phyloP scores from a whole-genome alignment of 2,888 invertebrate species.

The Uropetala carovei region DNA sequence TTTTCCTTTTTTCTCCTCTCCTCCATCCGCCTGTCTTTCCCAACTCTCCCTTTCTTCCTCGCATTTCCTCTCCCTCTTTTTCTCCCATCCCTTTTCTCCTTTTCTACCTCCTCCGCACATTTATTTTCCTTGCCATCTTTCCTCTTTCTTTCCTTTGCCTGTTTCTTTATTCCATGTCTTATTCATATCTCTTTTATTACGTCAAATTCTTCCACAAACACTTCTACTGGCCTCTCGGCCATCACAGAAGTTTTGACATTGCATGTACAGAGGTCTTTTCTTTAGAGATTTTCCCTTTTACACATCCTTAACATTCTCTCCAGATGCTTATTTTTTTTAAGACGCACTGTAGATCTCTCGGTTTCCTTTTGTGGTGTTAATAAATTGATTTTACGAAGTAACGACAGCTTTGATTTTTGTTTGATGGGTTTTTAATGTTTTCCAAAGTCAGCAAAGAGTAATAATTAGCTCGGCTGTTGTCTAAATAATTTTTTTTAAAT shows the following conservation, averaged over 20 bases:
- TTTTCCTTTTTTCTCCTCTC: not conserved
- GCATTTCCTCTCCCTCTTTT: not conserved
- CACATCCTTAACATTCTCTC: too few relatives aligned
- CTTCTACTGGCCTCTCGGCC: not conserved
- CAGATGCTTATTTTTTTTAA: too few relatives aligned
- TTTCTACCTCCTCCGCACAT: not conserved
- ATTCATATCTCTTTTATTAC: too few relatives aligned
- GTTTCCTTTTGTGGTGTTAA: not conserved
- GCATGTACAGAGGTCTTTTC: too few relatives aligned
- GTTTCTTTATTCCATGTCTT: too few relatives aligned
- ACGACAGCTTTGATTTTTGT: not conserved
- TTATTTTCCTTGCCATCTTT: not conserved
- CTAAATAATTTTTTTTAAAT: not conserved
- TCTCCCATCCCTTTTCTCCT: not conserved
- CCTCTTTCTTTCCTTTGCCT: too few relatives aligned
- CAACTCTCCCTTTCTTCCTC: not conserved
- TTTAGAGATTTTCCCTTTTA: too few relatives aligned
- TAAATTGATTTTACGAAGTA: conserved; percentile 3
- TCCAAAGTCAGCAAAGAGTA: not conserved
- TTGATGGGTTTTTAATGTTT: not conserved
- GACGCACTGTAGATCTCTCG: too few relatives aligned
- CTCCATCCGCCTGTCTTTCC: not conserved
- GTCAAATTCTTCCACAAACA: not conserved
- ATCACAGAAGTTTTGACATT: not conserved
- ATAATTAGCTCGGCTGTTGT: not conserved